Evolutionary conservation across 1,140 invertebrate species (phyloP), one percentile per base, ranked within the genome.

Genomic region (Panulirus ornatus): DNA sequence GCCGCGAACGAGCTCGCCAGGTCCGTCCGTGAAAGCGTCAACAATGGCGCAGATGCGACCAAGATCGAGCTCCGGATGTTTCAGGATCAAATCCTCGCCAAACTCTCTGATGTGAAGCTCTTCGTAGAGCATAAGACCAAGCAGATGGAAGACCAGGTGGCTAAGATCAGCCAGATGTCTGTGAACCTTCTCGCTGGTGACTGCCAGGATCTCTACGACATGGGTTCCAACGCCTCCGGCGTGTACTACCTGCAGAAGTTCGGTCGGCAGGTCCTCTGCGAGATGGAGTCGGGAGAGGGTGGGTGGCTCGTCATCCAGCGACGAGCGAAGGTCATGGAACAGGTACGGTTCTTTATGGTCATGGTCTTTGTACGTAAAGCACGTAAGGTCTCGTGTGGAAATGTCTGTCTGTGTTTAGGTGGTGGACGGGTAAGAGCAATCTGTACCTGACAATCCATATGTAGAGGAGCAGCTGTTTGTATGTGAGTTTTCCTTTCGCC

Each of bases 231-330:
- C 78, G 84, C 90, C 8, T 87, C 84, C 0, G 90, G 90, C 2
- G 84, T 82, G 27, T 91, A 91, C 76, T 84, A 63, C 58, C 75
- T 91, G 44, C 84, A 86, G 47, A 91, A 75, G 47, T 86, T 87
- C 51, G 90, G 90, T 3, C 73, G 78, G 44, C 51, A 82, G 63
- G 84, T 91, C 11, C 66, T 91, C 2, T 91, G 90, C n/a, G 90
- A 91, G 22, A 91, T 91, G 90, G 90, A 91, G 44, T 40, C 63
- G 11, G 90, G 79, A 34, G 51, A 73, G 2, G 90, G 90, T 1
- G 90, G 90, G 0, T 91, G 90, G 90, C 84, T 91, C 34, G 84
- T 91, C 19, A 81, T 91, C 8, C 90, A 91, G 22, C 42, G 90
- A 36, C 44, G 90, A 34, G 76, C 78, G 9, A 86, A 78, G 70